Evolutionary conservation across 2,797 vertebrate genomes (phyloP).

Genomic region (Hafferia zeledoni): DNA sequence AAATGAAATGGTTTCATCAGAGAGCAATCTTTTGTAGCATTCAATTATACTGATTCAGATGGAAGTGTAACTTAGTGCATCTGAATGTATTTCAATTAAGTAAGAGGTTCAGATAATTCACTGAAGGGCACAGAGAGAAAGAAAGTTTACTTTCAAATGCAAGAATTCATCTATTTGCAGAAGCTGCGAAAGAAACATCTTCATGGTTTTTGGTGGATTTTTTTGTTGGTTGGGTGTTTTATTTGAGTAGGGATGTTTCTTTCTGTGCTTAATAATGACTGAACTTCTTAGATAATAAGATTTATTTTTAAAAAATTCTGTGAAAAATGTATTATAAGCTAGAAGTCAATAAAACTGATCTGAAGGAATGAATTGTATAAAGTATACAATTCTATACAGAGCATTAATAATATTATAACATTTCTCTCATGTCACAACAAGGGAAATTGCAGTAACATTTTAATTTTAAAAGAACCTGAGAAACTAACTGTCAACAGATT

Average conservation of each 20-base stretch:
- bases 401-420: background rate
- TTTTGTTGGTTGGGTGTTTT: background rate
- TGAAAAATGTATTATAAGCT: background rate
- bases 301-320: background rate
- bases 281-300: background rate
- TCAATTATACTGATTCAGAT: slow-evolving; percentile 9
- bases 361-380: background rate
- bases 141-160: background rate
- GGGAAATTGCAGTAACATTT: background rate
- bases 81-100: background rate
- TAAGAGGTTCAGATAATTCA: background rate
- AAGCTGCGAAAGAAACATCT: background rate
- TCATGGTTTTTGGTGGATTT: background rate
- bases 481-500: background rate
- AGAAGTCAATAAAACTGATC: background rate
- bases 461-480: background rate
- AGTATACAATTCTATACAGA: background rate
- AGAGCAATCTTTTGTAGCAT: background rate
- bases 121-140: background rate
- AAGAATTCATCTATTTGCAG: background rate
- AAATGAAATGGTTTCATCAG: background rate
- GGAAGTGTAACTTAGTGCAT: background rate
- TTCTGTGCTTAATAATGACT: background rate
- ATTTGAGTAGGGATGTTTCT: rapidly evolving
- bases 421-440: background rate